Conservation (phyloP, 2,797 vertebrate species). For the Hyperoplus lanceolatus region DNA sequence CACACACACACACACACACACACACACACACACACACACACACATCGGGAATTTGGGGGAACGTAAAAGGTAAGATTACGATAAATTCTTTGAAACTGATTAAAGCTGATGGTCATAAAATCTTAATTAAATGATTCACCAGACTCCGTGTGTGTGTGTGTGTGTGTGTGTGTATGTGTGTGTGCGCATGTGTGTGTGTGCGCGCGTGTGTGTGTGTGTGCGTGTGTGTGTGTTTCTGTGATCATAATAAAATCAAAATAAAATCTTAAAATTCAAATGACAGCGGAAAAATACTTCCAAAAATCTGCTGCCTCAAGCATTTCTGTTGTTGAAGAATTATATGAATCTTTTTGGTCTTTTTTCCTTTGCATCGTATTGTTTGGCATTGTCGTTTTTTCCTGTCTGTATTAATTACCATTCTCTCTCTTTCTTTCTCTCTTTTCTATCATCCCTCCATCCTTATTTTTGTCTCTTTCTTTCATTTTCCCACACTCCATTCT, state of each 20-base stretch:
- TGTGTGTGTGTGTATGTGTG: too few species aligned
- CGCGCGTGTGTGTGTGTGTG: too few species aligned
- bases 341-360: neutral
- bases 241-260: neutral
- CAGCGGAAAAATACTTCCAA: neutral
- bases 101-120: neutral
- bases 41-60: too few species aligned
- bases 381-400: neutral
- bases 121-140: neutral
- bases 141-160: too few species aligned
- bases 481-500: constrained; percentile 69
- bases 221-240: too few species aligned
- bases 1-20: too few species aligned
- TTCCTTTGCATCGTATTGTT: neutral
- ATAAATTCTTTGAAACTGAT: too few species aligned
- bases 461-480: constrained; percentile 1
- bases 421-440: neutral
- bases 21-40: too few species aligned
- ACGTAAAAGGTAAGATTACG: too few species aligned
- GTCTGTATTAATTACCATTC: neutral
- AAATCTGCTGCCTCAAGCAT: neutral
- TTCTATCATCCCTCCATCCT: neutral
- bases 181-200: too few species aligned
- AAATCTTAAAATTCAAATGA: neutral
- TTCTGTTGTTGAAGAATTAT: neutral